phyloP scores from a whole-genome alignment of 2,888 invertebrate genomes.

The Tanypteryx hageni region DNA sequence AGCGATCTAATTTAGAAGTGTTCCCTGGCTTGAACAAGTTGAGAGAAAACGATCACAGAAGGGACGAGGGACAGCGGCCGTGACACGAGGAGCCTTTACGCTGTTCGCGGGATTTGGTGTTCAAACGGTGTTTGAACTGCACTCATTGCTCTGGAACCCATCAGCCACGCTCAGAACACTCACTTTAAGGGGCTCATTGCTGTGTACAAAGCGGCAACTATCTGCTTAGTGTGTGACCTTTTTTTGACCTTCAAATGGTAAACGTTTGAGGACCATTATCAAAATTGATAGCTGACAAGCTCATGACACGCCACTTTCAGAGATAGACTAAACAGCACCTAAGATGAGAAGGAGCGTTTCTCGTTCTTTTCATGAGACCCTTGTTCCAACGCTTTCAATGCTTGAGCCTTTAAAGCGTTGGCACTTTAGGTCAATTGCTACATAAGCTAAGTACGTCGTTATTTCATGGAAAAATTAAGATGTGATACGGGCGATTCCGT shows the following conservation, averaged over 20 bases:
- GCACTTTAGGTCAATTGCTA: no score
- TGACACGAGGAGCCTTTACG: background rate
- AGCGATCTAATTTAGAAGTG: constrained; percentile 15
- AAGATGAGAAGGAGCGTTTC: background rate
- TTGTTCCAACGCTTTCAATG: no score
- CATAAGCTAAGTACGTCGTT: no score
- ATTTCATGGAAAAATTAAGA: no score
- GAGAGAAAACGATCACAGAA: background rate
- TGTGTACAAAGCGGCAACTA: constrained; percentile 43
- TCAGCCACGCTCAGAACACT: background rate
- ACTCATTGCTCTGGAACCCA: constrained; percentile 26
- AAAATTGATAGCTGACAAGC: constrained; percentile 50
- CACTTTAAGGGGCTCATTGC: background rate
- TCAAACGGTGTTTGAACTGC: constrained; percentile 32
- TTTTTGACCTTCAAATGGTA: constrained; percentile 56
- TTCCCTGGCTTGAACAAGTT: background rate
- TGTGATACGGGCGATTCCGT: no score
- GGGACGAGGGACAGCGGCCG: background rate
- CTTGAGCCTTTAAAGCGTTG: no score
- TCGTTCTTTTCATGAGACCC: no score
- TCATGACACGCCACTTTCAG: constrained; percentile 24
- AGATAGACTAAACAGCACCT: constrained; percentile 32
- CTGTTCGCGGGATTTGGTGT: constrained; percentile 26
- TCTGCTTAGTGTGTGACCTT: constrained; percentile 8
- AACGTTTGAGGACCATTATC: constrained; percentile 42